Conservation (phyloP, 92 coral and sea anemone species). For the Palythoa grandiflora region DNA sequence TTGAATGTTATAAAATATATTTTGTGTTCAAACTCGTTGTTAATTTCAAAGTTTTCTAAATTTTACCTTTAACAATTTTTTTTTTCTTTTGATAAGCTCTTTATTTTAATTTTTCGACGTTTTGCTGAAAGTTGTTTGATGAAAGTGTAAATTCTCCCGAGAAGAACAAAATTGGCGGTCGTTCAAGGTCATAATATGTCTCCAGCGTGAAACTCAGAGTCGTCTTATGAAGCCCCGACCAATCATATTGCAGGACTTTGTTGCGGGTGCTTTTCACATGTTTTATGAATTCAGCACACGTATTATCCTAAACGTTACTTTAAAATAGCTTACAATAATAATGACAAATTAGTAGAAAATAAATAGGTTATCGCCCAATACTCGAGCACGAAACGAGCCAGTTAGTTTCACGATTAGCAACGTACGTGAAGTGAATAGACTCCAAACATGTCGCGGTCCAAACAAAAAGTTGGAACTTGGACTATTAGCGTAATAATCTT, state of each 20-base stretch:
- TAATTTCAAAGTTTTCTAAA: background rate
- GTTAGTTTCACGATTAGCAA: too few species aligned
- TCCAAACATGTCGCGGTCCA: too few species aligned
- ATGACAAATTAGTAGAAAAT: background rate
- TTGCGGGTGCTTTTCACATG: slow-evolving; percentile 19
- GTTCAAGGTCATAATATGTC: slow-evolving; percentile 16
- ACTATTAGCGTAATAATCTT: too few species aligned
- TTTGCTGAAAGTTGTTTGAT: background rate
- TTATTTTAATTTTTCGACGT: background rate
- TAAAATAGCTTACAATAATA: background rate
- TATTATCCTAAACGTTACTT: background rate
- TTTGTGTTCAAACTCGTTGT: background rate
- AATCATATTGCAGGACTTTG: background rate
- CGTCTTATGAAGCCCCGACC: slow-evolving; percentile 33
- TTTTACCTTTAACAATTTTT: background rate
- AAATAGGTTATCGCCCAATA: too few species aligned
- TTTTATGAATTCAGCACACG: background rate
- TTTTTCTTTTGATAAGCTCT: background rate
- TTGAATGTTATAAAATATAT: background rate
- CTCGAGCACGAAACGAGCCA: too few species aligned
- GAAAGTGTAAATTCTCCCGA: background rate
- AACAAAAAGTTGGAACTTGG: too few species aligned
- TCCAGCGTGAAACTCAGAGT: background rate
- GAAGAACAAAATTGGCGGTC: background rate
- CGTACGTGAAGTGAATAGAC: too few species aligned